Conservation (phyloP, 2,113 vertebrate genomes). For the Tetraodon nigroviridis region DNA sequence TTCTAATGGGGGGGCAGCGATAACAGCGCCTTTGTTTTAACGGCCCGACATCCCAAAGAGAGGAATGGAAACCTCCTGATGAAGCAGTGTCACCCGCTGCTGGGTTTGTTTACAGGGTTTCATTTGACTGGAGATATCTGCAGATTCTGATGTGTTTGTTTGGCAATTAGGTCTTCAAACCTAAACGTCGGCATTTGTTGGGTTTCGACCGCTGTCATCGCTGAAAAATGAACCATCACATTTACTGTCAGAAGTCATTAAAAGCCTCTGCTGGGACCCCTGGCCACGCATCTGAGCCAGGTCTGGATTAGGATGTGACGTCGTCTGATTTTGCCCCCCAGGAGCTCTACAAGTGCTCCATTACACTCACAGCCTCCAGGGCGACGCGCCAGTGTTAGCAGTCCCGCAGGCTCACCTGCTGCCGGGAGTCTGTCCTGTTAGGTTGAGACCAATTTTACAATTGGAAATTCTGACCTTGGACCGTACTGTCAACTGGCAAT, state of each 20-base stretch:
- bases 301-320: conserved; percentile 61
- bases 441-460: conserved; percentile 46
- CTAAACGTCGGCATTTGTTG: neutral
- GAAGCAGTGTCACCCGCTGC: conserved; percentile 32
- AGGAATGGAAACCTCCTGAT: conserved; percentile 22
- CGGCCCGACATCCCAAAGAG: conserved; percentile 12
- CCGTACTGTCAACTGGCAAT: too few species aligned
- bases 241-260: conserved; percentile 29
- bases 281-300: conserved; percentile 18
- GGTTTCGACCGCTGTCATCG: neutral
- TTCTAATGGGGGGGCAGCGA: conserved; percentile 26
- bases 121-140: neutral
- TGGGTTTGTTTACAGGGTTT: conserved; percentile 33
- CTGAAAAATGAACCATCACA: neutral
- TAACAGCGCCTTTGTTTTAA: conserved; percentile 41
- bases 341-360: conserved; percentile 67
- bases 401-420: conserved; percentile 64
- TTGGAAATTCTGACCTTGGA: neutral
- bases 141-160: conserved; percentile 2
- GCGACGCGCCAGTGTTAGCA: conserved; percentile 49
- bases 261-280: neutral
- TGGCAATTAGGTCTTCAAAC: neutral
- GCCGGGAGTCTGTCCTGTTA: conserved; percentile 55
- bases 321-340: conserved; percentile 61
- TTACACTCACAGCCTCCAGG: conserved; percentile 61